Evolutionary conservation across 2,888 invertebrate species (phyloP).

Genomic region (Trilocha varians): DNA sequence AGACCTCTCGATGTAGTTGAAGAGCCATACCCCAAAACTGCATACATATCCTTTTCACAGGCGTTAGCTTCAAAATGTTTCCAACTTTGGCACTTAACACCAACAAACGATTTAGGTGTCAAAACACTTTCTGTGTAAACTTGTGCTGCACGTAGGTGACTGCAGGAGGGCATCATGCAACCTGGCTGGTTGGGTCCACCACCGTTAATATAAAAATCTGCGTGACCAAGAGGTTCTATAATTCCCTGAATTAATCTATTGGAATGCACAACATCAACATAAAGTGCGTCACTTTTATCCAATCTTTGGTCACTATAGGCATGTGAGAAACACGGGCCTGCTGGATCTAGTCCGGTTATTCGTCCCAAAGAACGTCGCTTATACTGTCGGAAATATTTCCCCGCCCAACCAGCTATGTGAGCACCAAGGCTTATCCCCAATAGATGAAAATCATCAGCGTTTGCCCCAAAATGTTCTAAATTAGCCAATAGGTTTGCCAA

Average conservation of each 20-base stretch:
- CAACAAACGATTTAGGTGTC: slow-evolving; percentile 54
- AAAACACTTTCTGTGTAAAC: slow-evolving; percentile 56
- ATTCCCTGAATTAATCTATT: slow-evolving; percentile 63
- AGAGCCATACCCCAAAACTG: slow-evolving; percentile 62
- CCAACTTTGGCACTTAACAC: slow-evolving; percentile 50
- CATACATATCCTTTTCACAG: slow-evolving; percentile 44
- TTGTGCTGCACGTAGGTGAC: slow-evolving; percentile 59
- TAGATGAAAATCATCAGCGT: slow-evolving; percentile 65
- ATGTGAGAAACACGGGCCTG: slow-evolving; percentile 64
- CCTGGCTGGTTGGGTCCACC: slow-evolving; percentile 81
- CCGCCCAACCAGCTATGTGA: slow-evolving; percentile 69
- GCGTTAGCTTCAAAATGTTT: slow-evolving; percentile 45
- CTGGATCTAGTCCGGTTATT: slow-evolving; percentile 65
- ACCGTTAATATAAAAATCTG: slow-evolving; percentile 82
- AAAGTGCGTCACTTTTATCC: slow-evolving; percentile 54
- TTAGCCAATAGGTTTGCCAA: slow-evolving; percentile 65
- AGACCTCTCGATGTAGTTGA: slow-evolving; percentile 50
- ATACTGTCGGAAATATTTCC: slow-evolving; percentile 57
- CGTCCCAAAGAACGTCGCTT: slow-evolving; percentile 49
- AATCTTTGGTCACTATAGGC: slow-evolving; percentile 55
- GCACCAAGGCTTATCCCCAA: slow-evolving; percentile 75
- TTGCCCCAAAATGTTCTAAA: slow-evolving; percentile 55
- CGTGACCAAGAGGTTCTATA: slow-evolving; percentile 76
- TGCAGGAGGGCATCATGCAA: slow-evolving; percentile 70
- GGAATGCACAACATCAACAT: slow-evolving; percentile 63